Percentiles rank a stretch among this genome's conserved stretches.
Evolutionary conservation across 2,113 vertebrate genomes (phyloP).

Genomic region (Puntigrus tetrazona): DNA sequence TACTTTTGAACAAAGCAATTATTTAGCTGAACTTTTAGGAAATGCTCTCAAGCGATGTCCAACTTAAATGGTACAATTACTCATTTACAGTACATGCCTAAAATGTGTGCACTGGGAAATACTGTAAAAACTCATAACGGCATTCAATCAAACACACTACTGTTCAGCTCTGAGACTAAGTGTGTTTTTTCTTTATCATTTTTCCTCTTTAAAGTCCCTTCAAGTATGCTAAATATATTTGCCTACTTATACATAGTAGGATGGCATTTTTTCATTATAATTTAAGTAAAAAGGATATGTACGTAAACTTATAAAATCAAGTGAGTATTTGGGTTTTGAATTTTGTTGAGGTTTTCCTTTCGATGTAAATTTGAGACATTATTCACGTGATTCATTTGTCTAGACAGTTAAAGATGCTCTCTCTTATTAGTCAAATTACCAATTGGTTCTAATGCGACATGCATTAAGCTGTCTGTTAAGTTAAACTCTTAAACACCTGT

Average conservation of each 20-base stretch:
- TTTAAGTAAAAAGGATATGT: not conserved
- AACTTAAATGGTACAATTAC: not conserved
- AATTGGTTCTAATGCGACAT: not conserved
- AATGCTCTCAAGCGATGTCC: not conserved
- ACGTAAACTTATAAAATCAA: not conserved
- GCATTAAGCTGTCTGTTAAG: not conserved
- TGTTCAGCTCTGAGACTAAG: not conserved
- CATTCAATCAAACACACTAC: not conserved
- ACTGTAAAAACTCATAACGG: not conserved
- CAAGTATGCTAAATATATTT: not conserved
- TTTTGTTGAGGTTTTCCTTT: not conserved
- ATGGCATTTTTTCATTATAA: not conserved
- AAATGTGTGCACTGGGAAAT: constrained; percentile 19
- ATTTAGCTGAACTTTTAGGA: not conserved
- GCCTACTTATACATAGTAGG: not conserved
- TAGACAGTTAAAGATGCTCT: too few species aligned
- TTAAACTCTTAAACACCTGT: not conserved
- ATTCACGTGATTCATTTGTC: too few species aligned
- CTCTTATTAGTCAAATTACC: not conserved
- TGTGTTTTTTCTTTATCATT: not conserved
- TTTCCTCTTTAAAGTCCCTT: not conserved
- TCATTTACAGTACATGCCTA: constrained; percentile 19
- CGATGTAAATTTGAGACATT: too few species aligned
- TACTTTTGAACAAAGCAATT: not conserved
- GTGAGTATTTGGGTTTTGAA: too few species aligned